phyloP scores from a whole-genome alignment of 2,888 invertebrate species.

The Netelia fuscicornis region DNA sequence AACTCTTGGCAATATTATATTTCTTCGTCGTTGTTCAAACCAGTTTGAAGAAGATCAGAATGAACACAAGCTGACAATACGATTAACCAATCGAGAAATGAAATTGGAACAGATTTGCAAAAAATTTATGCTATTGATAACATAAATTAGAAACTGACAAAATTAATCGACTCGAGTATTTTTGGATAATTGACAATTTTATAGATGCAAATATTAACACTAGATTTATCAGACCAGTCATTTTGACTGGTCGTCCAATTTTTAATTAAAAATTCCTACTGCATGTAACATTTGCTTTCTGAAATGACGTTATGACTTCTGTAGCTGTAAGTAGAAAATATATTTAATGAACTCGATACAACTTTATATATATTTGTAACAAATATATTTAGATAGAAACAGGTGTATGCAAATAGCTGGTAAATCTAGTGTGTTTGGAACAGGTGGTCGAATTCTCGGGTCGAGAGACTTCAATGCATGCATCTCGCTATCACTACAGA shows the following conservation, averaged over 20 bases:
- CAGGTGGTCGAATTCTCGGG: slow-evolving; percentile 7
- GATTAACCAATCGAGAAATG: neutral
- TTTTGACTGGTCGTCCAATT: too few relatives aligned
- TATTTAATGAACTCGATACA: too few relatives aligned
- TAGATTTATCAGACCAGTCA: too few relatives aligned
- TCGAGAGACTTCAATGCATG: slow-evolving; percentile 51
- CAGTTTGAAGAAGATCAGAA: neutral
- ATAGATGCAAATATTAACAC: neutral
- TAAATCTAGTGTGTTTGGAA: neutral
- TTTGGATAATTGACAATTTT: neutral
- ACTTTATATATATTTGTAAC: too few relatives aligned
- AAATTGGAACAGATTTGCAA: neutral
- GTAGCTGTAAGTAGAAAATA: too few relatives aligned
- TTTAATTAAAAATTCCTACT: too few relatives aligned
- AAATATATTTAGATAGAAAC: too few relatives aligned
- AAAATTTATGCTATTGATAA: neutral
- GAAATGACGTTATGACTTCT: too few relatives aligned
- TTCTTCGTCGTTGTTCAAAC: neutral
- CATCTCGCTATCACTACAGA: neutral
- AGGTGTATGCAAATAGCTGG: too few relatives aligned
- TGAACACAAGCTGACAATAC: neutral
- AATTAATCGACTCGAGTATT: too few relatives aligned
- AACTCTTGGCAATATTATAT: neutral
- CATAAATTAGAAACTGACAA: too few relatives aligned
- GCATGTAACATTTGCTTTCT: too few relatives aligned